Conservation (phyloP, 2,888 invertebrate genomes). For the Biston stratarius region DNA sequence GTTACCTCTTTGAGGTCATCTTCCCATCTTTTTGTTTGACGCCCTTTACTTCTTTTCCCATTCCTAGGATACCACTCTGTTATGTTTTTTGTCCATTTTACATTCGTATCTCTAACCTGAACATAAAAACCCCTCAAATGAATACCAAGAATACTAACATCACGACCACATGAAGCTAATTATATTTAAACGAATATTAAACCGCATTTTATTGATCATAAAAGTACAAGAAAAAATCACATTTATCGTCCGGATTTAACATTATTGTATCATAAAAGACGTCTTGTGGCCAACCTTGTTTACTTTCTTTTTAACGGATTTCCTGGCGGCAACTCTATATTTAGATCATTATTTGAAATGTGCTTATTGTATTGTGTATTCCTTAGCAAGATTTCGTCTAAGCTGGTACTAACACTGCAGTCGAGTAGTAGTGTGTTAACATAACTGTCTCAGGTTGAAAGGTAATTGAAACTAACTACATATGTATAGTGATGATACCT, state of each 20-base stretch:
- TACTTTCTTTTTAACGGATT: constrained; percentile 42
- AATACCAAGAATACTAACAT: not conserved
- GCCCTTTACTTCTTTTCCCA: too few species aligned
- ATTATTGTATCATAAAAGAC: constrained; percentile 61
- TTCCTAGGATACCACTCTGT: too few species aligned
- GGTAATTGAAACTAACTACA: too few species aligned
- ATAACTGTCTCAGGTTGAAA: too few species aligned
- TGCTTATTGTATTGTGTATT: constrained; percentile 16
- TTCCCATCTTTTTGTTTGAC: too few species aligned
- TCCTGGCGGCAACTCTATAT: constrained; percentile 32
- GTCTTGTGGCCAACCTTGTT: constrained; percentile 37
- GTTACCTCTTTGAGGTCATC: too few species aligned
- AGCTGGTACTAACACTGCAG: too few species aligned
- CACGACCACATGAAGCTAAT: constrained; percentile 31
- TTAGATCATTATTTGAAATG: constrained; percentile 23
- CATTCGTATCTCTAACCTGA: too few species aligned
- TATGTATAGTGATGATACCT: too few species aligned
- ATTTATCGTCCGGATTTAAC: constrained; percentile 56
- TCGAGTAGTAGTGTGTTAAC: too few species aligned
- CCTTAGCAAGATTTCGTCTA: too few species aligned
- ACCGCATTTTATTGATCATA: constrained; percentile 55
- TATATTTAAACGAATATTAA: constrained; percentile 39
- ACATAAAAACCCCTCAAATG: not conserved
- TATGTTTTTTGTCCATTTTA: too few species aligned
- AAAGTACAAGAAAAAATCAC: constrained; percentile 60